Percentiles rank a stretch among this genome's conserved stretches.
Conservation (phyloP, 2,113 vertebrate species). For the Salvator merianae region DNA sequence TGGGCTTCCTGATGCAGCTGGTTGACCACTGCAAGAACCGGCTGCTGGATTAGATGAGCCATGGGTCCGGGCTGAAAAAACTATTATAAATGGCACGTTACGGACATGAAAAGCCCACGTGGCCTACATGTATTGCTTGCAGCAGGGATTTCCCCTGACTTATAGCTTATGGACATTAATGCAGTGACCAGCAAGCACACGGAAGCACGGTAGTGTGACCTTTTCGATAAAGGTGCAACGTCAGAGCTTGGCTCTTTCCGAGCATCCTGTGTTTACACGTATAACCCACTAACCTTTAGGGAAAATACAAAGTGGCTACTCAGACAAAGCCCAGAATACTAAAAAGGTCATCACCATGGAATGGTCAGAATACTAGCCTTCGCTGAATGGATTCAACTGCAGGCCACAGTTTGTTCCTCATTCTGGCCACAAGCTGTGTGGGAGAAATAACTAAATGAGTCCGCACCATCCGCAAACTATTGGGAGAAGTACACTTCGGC, state of each 20-base stretch:
- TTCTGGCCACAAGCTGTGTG: rapidly evolving
- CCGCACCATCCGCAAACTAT: rapidly evolving
- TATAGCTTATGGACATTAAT: background rate
- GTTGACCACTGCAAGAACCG: no score
- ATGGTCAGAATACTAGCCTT: rapidly evolving
- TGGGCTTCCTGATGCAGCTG: no score
- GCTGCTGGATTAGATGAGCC: no score
- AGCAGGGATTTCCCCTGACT: background rate
- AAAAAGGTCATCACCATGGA: constrained; percentile 14
- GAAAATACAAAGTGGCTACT: background rate
- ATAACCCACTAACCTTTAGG: constrained; percentile 19
- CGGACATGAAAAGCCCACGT: background rate
- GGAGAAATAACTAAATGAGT: rapidly evolving
- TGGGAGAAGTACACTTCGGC: rapidly evolving
- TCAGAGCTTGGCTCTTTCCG: background rate
- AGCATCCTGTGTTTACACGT: constrained; percentile 12
- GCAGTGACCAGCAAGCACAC: background rate
- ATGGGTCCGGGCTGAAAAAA: no score
- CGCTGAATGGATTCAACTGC: rapidly evolving
- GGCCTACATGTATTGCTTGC: no score
- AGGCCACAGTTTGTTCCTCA: rapidly evolving
- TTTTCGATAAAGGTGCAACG: background rate
- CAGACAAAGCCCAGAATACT: background rate
- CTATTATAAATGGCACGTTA: no score
- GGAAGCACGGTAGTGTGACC: background rate